Evolutionary conservation across 2,888 invertebrate genomes (phyloP).

Genomic region (Parnassius apollo): DNA sequence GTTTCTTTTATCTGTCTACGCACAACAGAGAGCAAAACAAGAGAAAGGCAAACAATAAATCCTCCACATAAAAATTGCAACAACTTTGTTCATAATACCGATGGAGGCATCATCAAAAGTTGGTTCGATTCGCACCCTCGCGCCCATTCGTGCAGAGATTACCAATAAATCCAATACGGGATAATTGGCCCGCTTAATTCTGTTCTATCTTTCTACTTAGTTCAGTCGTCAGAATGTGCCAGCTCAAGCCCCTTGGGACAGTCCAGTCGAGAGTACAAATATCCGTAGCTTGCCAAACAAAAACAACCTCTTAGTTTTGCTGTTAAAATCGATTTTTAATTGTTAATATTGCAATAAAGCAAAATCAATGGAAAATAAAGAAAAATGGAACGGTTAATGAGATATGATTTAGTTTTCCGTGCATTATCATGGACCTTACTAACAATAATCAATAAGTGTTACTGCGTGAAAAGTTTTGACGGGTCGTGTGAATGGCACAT

Average conservation of each 20-base stretch:
- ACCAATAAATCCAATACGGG: constrained; percentile 82
- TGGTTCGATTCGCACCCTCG: constrained; percentile 79
- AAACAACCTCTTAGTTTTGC: constrained; percentile 53
- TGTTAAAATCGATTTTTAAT: constrained; percentile 56
- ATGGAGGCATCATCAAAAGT: constrained; percentile 80
- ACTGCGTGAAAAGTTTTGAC: constrained; percentile 40
- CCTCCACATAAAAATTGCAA: constrained; percentile 79
- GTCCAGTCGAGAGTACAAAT: constrained; percentile 71
- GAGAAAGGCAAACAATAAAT: constrained; percentile 74
- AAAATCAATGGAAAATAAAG: constrained; percentile 48
- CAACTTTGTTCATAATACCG: constrained; percentile 80
- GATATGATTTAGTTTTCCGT: constrained; percentile 49
- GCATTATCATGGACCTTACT: constrained; percentile 41
- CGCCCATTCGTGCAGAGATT: constrained; percentile 81
- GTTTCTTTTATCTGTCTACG: constrained; percentile 69
- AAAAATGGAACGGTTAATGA: constrained; percentile 65
- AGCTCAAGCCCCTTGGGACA: constrained; percentile 77
- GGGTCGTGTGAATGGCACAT: constrained; percentile 45
- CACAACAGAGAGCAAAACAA: constrained; percentile 71
- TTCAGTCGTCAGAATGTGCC: constrained; percentile 81
- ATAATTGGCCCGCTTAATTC: constrained; percentile 82
- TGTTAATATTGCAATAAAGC: constrained; percentile 46
- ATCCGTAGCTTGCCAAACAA: constrained; percentile 56
- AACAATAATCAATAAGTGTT: constrained; percentile 21
- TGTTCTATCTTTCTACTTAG: constrained; percentile 82